Evolutionary conservation across 2,797 vertebrate genomes (phyloP).

Genomic region (Xenentodon cancila): DNA sequence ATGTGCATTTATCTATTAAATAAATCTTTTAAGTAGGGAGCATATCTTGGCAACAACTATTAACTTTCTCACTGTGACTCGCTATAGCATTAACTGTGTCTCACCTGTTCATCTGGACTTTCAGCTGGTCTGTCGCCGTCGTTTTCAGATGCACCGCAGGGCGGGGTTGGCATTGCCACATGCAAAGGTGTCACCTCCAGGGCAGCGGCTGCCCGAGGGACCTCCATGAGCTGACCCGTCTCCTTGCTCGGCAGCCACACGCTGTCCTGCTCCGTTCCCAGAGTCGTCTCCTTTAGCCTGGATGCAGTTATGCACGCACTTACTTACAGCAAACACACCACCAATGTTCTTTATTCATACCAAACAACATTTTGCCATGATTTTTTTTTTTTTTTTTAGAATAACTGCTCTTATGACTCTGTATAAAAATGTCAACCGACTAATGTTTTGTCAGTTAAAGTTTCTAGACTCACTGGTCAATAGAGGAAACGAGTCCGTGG

Average conservation of each 20-base stretch:
- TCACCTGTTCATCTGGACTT: conserved; percentile 42
- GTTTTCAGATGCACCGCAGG: conserved; percentile 23
- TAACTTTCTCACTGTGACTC: background rate
- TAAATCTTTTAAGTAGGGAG: background rate
- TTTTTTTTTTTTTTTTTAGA: too few relatives aligned
- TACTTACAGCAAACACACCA: background rate
- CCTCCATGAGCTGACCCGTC: conserved; percentile 33
- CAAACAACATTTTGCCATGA: too few relatives aligned
- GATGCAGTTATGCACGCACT: conserved; percentile 5
- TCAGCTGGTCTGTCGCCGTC: background rate
- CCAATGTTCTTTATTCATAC: too few relatives aligned
- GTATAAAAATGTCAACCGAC: too few relatives aligned
- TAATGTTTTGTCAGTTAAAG: background rate
- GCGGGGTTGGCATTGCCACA: conserved; percentile 46
- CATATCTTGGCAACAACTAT: background rate
- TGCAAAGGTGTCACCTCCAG: conserved; percentile 77
- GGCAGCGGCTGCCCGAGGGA: conserved; percentile 12
- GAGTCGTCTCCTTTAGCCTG: conserved; percentile 68
- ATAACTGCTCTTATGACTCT: too few relatives aligned
- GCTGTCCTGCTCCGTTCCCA: conserved; percentile 44
- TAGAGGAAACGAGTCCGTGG: conserved; percentile 48
- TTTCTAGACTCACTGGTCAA: conserved; percentile 64
- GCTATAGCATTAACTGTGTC: background rate
- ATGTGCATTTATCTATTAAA: background rate
- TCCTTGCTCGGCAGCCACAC: conserved; percentile 57